A percentile compares a stretch with the other conserved stretches of the same genome.
Conservation (phyloP, 2,888 invertebrate species). For the Flexamia atlantica region DNA sequence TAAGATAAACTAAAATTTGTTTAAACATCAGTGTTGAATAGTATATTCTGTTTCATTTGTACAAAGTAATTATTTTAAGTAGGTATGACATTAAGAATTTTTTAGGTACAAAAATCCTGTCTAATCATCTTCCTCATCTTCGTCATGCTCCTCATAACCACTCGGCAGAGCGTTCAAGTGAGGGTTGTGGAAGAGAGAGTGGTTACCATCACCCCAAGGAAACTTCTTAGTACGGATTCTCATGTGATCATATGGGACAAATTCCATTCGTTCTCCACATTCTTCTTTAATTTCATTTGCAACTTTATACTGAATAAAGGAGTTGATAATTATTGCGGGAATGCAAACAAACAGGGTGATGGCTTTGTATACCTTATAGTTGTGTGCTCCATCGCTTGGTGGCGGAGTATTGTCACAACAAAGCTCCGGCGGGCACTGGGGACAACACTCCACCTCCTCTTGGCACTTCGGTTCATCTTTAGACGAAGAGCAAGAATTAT, state of each 20-base stretch:
- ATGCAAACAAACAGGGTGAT: constrained; percentile 1
- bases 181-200: constrained; percentile 91
- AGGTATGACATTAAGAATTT: too few species aligned
- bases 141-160: constrained; percentile 80
- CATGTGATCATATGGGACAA: constrained; percentile 42
- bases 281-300: not conserved
- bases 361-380: constrained; percentile 25
- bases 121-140: not conserved
- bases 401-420: constrained; percentile 9
- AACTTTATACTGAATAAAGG: constrained; percentile 6
- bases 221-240: constrained; percentile 79
- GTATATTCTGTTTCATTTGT: too few species aligned
- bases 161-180: constrained; percentile 86
- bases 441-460: not conserved
- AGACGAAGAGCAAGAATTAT: not conserved
- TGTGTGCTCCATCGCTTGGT: not conserved
- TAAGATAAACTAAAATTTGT: too few species aligned
- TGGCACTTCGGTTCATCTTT: not conserved
- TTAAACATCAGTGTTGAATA: too few species aligned
- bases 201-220: constrained; percentile 96
- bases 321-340: constrained; percentile 17
- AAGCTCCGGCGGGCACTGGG: not conserved
- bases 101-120: too few species aligned
- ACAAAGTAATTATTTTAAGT: too few species aligned
- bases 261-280: constrained; percentile 36